These are phyloP conservation scores for Cephus cinctus DNA, from an alignment of 1,140 invertebrate species.

Conservation along the genomic window DNA sequence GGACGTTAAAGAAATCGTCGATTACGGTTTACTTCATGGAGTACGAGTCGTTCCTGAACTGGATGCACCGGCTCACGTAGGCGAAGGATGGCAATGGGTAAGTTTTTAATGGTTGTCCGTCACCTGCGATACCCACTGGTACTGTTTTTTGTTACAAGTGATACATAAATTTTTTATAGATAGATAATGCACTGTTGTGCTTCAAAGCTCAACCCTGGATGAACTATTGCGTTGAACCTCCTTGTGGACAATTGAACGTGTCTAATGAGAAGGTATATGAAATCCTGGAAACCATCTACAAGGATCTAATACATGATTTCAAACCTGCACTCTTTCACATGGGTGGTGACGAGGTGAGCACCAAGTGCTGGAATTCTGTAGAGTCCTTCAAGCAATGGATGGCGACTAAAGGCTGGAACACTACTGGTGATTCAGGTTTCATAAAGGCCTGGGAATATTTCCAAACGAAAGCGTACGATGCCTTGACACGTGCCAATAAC, in stretches of 20 bases:
- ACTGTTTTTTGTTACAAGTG: conserved; percentile 5
- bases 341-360: conserved; percentile 83
- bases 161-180: conserved; percentile 24
- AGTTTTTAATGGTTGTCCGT: conserved; percentile 21
- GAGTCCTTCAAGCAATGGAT: conserved; percentile 70
- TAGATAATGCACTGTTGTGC: conserved; percentile 51
- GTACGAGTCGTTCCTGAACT: conserved; percentile 81
- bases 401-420: conserved; percentile 60
- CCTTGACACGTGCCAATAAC: conserved; percentile 49
- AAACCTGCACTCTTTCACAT: conserved; percentile 81
- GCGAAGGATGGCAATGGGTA: conserved; percentile 81
- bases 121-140: not conserved
- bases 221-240: conserved; percentile 78
- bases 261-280: conserved; percentile 73
- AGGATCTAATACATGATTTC: conserved; percentile 68
- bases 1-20: conserved; percentile 63
- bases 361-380: conserved; percentile 77
- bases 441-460: conserved; percentile 76
- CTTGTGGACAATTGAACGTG: conserved; percentile 84
- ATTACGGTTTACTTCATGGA: conserved; percentile 71
- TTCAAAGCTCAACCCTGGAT: conserved; percentile 74
- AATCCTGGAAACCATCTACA: conserved; percentile 69
- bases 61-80: conserved; percentile 85
- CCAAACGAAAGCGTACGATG: conserved; percentile 65
- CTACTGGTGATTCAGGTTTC: conserved; percentile 62